A percentile compares a stretch with the other conserved stretches of the same genome.
phyloP scores from a whole-genome alignment of 1,140 invertebrate species.

The Drosophila navojoa region DNA sequence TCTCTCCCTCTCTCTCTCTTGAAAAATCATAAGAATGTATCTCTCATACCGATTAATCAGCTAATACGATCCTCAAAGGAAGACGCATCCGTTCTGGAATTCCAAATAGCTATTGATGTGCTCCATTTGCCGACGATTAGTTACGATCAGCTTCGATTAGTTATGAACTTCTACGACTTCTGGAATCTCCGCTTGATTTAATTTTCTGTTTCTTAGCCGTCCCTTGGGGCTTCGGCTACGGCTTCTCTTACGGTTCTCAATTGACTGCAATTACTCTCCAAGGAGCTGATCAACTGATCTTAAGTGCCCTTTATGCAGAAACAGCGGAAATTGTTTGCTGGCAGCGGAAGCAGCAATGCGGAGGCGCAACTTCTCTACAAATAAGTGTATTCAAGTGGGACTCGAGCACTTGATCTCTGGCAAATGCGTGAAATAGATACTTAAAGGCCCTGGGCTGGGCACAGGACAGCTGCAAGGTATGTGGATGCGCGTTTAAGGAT shows the following conservation, averaged over 20 bases:
- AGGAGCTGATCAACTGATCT: slow-evolving; percentile 36
- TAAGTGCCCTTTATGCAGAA: slow-evolving; percentile 12
- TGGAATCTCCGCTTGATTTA: background rate
- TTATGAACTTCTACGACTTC: background rate
- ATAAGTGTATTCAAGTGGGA: slow-evolving; percentile 47
- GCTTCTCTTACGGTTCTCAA: background rate
- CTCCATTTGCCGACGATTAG: too few species aligned
- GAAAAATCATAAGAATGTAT: too few species aligned
- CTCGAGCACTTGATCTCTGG: slow-evolving; percentile 59
- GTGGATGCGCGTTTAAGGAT: slow-evolving; percentile 10
- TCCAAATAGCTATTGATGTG: background rate
- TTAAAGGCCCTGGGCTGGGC: slow-evolving; percentile 37
- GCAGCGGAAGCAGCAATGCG: slow-evolving; percentile 39
- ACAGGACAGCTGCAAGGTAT: slow-evolving; percentile 71
- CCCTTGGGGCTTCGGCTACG: background rate
- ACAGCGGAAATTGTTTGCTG: slow-evolving; percentile 45
- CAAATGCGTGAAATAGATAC: slow-evolving; percentile 80
- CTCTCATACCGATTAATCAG: too few species aligned
- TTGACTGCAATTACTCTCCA: slow-evolving; percentile 27
- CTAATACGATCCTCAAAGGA: too few species aligned
- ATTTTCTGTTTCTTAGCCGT: background rate
- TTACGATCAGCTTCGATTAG: too few species aligned
- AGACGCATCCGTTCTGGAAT: too few species aligned
- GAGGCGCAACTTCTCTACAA: slow-evolving; percentile 8
- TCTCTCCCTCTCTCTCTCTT: too few species aligned